phyloP scores from a whole-genome alignment of 1,140 invertebrate species.

The Drosophila sproati region DNA sequence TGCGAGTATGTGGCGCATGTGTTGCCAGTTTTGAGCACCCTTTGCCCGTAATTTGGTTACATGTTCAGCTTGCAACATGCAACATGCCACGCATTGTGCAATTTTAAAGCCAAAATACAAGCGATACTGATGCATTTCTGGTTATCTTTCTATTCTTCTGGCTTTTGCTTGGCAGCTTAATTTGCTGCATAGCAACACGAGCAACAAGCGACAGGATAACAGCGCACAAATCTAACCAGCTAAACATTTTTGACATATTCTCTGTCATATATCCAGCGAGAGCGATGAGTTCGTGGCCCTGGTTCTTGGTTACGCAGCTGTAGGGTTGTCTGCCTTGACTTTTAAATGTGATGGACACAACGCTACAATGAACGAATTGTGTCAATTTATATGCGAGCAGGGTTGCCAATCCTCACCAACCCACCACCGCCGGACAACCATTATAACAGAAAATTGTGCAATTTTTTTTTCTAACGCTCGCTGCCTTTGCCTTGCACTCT shows the following conservation, averaged over 20 bases:
- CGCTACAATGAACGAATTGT: constrained; percentile 50
- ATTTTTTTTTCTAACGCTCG: constrained; percentile 27
- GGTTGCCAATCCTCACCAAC: not conserved
- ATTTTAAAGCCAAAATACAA: constrained; percentile 25
- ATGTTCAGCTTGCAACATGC: constrained; percentile 48
- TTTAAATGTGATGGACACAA: constrained; percentile 38
- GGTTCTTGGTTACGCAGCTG: constrained; percentile 9
- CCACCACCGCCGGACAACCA: constrained; percentile 6
- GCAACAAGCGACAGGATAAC: constrained; percentile 9
- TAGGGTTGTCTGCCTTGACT: constrained; percentile 43
- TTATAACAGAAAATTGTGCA: constrained; percentile 32
- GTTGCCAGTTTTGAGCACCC: constrained; percentile 34
- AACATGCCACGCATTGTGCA: constrained; percentile 11
- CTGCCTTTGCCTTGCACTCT: constrained; percentile 34
- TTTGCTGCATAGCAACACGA: constrained; percentile 25
- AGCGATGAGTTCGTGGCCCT: not conserved
- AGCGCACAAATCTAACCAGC: constrained; percentile 32
- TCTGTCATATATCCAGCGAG: constrained; percentile 27
- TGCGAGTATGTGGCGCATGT: constrained; percentile 54
- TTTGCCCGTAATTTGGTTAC: constrained; percentile 65
- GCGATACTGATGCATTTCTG: constrained; percentile 7
- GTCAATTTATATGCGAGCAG: constrained; percentile 61
- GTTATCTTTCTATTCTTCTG: constrained; percentile 6
- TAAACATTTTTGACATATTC: constrained; percentile 49
- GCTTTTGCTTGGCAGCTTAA: constrained; percentile 28